Base-by-base conservation (phyloP, 1,140 invertebrate species). In the Cardiocondyla obscurior region DNA sequence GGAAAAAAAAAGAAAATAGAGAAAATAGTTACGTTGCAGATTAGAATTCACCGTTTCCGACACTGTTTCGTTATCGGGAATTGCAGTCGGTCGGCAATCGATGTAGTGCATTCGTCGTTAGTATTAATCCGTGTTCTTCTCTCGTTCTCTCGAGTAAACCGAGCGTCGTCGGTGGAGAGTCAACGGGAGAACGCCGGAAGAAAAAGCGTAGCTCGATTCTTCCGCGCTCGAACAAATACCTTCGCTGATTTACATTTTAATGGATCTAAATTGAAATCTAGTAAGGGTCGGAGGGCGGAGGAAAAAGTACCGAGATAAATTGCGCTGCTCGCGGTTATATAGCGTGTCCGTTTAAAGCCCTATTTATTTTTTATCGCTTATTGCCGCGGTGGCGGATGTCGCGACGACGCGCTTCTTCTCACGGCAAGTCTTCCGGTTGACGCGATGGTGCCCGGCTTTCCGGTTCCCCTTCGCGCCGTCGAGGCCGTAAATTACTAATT, bases 201-300 rank as follows among this genome's bases (percentile, higher is more conserved):
- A 88, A 85, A 60, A 85, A 72, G 60, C 69, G 14, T 76, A 79
- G 19, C 87, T 64, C 53, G 60, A 58, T 57, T 65, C 82, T 67
- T 49, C 53, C 19, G 44, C 25, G 60, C 79, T 60, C 65, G 85
- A 81, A 89, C 89, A 90, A 90, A 90, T 89, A 86, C 53, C 82
- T 55, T 39, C 33, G 74, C 70, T 88, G 85, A 91, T 91, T 91
- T 91, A 85, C 89, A 91, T 91, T 90, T 91, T 91, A 91, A 91
- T 91, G 85, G 90, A 91, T 91, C 90, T 91, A 90, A 91, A 91
- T 91, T 91, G 88, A 90, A 91, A 91, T 91, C 90, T 90, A 83
- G 83, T 83, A 51, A 39, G 10, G 4, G 28, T n/a, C n/a, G 12
- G 22, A 42, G 64, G 64, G 60, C 55, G 22, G 8, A 1, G 7